Base-by-base conservation (phyloP, 2,888 invertebrate species). In the Drosophila meridionalis region DNA sequence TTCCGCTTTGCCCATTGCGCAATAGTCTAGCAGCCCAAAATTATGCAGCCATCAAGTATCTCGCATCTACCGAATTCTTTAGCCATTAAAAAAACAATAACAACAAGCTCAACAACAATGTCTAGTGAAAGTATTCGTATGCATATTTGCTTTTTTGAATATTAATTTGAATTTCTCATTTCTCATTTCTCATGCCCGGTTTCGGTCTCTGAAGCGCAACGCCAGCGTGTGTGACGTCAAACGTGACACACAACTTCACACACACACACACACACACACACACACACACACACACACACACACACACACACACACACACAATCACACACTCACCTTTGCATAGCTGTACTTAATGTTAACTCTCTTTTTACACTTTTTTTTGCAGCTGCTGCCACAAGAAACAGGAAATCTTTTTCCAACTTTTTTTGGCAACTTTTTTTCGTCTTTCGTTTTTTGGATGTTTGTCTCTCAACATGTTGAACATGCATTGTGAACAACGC, bases 401-500 rank as follows among this genome's bases (percentile, higher is more conserved):
- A 87, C 89, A 82, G 87, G 87, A 84, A 89, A 80, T 67, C 53
- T 73, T 66, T 86, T 88, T 80, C 78, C 84, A 83, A 75, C 82
- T 53, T 71, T 40, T 60, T 88, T 84, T 80, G 83, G 89, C 82
- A 87, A 83, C 73, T 47, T 71, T 38, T 58, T 50, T 75, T 48
- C 20, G 20, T 20, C 20, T 20, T 20, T 20, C 20, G 20, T 58
- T 57, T 45, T 74, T 73, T 89, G 77, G 74, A 85, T 85, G 85
- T 89, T 66, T 67, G 57, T 56, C 59, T 67, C 76, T 59, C 73
- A 74, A 85, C 47, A 92, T 92, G 92, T 87, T 87, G 69, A 89
- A 20, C 20, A 20, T 84, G 77, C 64, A 65, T 72, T 90, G 85
- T 91, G 92, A 92, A 91, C 83, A 91, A 85, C 90, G 89, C 76